Base-by-base conservation (phyloP, 2,113 vertebrate species). In the Sturnira hondurensis region DNA sequence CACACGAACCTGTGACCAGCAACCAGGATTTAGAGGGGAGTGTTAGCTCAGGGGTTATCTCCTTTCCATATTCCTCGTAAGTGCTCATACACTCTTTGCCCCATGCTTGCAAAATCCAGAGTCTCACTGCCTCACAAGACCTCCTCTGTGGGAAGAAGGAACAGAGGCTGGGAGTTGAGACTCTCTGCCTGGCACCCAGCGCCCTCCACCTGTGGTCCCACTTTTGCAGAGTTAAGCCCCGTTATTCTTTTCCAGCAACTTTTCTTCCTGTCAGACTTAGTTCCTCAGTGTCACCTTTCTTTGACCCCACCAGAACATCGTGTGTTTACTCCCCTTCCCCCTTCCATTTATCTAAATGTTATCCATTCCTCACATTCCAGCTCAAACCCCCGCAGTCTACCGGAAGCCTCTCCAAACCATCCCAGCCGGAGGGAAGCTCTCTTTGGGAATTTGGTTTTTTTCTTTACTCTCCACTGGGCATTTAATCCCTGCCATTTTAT, bases 351-450 rank as follows among this genome's bases (percentile, higher is more conserved):
- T 28, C 95, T 71, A 73, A 89, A 83, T 73, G 61, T 58, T 89
- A 83, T 38, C 84, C 67, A 93, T 65, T 86, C 71, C 73, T 92
- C 87, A 93, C 84, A 92, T 93, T 92, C 94, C 87, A 86, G 38
- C 56, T 77, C 61, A 71, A 52, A 85, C 83, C 83, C 83, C 87
- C 54, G n/a, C 41, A 56, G 68, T 83, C 63, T 73, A 67, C 17
- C 17, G 19, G 4, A 61, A 93, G 80, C 43, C 54, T 89, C 77
- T 61, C 31, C n/a, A 38, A 38, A 31, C 74, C 61, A 74, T 77
- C 52, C 73, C 22, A 68, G 56, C 28, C 33, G 73, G 41, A 4
- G 94, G 71, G 38, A 86, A 76, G 47, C 17, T 54, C 28, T 31
- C 82, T 71, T 88, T 33, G 61, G 36, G 93, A 56, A 78, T 43